phyloP scores from a whole-genome alignment of 1,140 invertebrate species.

The Drosophila pallidifrons region DNA sequence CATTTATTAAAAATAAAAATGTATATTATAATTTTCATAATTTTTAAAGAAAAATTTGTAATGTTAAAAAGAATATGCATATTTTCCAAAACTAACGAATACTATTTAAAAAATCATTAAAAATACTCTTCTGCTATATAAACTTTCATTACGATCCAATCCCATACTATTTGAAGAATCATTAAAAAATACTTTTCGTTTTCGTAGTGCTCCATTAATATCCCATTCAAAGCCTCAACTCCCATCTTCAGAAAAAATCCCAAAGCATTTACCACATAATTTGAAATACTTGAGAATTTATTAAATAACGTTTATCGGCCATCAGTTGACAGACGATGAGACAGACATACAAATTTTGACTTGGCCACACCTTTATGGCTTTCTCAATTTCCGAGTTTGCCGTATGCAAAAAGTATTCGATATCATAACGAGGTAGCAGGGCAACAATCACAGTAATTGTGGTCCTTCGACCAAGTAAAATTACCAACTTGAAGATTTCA shows the following conservation, averaged over 20 bases:
- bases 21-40: too few relatives aligned
- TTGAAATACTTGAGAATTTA: slow-evolving; percentile 37
- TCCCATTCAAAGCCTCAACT: neutral
- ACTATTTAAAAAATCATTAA: too few relatives aligned
- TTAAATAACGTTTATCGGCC: slow-evolving; percentile 20
- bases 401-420: slow-evolving; percentile 27
- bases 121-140: too few relatives aligned
- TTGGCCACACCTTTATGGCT: slow-evolving; percentile 15
- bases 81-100: too few relatives aligned
- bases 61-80: too few relatives aligned
- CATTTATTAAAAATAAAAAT: too few relatives aligned
- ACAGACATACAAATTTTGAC: slow-evolving; percentile 24
- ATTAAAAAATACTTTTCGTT: too few relatives aligned
- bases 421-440: slow-evolving; percentile 8
- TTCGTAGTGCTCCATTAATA: too few relatives aligned
- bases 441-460: slow-evolving; percentile 42
- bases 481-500: slow-evolving; percentile 3
- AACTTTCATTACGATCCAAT: too few relatives aligned
- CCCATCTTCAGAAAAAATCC: neutral
- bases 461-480: slow-evolving; percentile 22
- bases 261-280: slow-evolving; percentile 18
- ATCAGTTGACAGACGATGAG: slow-evolving; percentile 1
- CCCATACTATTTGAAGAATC: too few relatives aligned
- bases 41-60: too few relatives aligned
- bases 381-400: neutral